Evolutionary conservation across 2,888 invertebrate species (phyloP).

Genomic region (Epistrophe eligans): DNA sequence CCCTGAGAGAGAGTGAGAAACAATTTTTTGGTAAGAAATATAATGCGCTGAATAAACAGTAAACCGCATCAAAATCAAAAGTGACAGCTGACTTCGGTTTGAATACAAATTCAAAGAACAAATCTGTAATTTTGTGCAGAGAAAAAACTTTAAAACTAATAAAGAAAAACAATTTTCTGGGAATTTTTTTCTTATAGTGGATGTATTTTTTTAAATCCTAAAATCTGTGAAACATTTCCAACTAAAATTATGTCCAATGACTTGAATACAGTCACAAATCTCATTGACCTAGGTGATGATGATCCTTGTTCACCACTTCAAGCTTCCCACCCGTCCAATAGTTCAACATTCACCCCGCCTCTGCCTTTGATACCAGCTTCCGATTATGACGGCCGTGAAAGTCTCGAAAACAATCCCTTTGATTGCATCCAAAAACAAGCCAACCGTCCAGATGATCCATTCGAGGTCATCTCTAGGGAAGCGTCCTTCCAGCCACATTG

Average conservation of each 20-base stretch:
- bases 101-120: constrained; percentile 66
- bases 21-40: background rate
- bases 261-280: constrained; percentile 66
- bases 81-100: constrained; percentile 72
- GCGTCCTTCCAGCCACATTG: constrained; percentile 72
- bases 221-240: background rate
- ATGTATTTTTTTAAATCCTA: background rate
- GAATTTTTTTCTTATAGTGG: background rate
- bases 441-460: constrained; percentile 78
- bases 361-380: constrained; percentile 50
- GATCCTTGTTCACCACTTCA: constrained; percentile 41
- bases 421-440: constrained; percentile 77
- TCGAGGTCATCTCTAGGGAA: constrained; percentile 78
- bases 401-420: constrained; percentile 79
- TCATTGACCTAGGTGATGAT: constrained; percentile 78
- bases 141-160: background rate
- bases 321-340: constrained; percentile 39
- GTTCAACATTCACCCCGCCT: constrained; percentile 24
- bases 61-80: constrained; percentile 45
- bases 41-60: constrained; percentile 45
- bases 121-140: background rate
- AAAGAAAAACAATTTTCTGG: background rate
- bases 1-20: background rate
- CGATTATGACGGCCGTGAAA: constrained; percentile 62
- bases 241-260: constrained; percentile 56